Base-by-base conservation (phyloP, 2,797 vertebrate genomes). In the Sciurus vulgaris region DNA sequence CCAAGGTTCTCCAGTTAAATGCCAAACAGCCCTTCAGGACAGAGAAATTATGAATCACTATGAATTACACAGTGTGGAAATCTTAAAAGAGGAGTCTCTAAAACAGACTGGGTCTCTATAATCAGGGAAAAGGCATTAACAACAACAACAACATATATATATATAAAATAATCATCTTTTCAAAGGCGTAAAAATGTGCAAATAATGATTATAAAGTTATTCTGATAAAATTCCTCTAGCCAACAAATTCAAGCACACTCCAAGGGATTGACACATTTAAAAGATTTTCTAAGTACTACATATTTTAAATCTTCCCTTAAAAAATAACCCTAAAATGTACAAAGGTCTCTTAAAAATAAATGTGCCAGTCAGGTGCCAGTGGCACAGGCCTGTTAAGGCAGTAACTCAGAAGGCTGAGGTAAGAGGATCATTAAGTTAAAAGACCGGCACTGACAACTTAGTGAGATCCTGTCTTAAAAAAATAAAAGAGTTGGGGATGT, bases 1-100 rank as follows among this genome's bases (percentile, higher is more conserved):
- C 24, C 56, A 47, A 69, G 74, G 49, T 30, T 88, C 74, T 77
- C 69, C 65, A 89, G n/a, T 67, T 49, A 88, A 86, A 93, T 61
- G 61, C 24, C 79, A 76, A 93, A 94, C 61, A 38, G 72, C n/a
- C 86, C 7, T 3, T 63, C n/a, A 77, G 30, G 69, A 72, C 38
- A 95, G 61, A 92, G 70, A 88, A 94, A 47, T 86, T 35, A 74
- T 54, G 20, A 87, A 93, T 92, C 83, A 96, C 22, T 81, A 67
- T 78, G 41, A 51, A 35, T 85, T 72, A 81, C 51, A 93, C 18
- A 73, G 51, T 89, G 30, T 1, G n/a, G 61, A 26, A 67, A 94
- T 74, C 69, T 63, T 78, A 76, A 92, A 85, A 89, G 33, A 82
- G 72, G 49, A 73, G 4, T 83, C 47, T 38, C 76, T 44, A 69